A percentile compares a stretch with the other conserved stretches of the same genome.
Conservation (phyloP, 1,140 invertebrate genomes). For the Drosophila tsacasi region DNA sequence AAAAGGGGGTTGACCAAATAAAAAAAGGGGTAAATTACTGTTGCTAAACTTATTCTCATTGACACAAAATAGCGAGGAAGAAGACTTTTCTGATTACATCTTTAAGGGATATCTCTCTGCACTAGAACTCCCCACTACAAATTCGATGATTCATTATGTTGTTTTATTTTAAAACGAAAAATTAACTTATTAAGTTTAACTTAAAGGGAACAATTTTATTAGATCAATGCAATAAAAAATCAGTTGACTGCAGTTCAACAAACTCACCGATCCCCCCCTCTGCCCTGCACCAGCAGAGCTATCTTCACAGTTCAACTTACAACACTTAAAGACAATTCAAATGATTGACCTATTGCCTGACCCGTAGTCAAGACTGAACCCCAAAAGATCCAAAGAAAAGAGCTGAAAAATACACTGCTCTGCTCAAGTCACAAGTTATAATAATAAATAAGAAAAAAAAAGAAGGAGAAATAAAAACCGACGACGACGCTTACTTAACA, state of each 20-base stretch:
- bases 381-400: slow-evolving; percentile 28
- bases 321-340: slow-evolving; percentile 81
- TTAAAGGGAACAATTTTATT: neutral
- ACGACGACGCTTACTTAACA: slow-evolving; percentile 52
- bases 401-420: slow-evolving; percentile 12
- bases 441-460: slow-evolving; percentile 22
- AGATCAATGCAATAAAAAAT: neutral
- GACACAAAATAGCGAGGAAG: neutral
- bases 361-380: slow-evolving; percentile 45
- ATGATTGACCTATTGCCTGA: slow-evolving; percentile 79
- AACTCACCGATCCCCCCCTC: slow-evolving; percentile 10
- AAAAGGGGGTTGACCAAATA: neutral
- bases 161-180: neutral
- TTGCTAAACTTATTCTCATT: neutral
- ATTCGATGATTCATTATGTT: too few relatives aligned
- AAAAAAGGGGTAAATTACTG: slow-evolving; percentile 4
- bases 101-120: neutral
- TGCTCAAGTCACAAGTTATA: slow-evolving; percentile 29
- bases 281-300: slow-evolving; percentile 7
- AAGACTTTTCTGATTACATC: neutral
- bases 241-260: slow-evolving; percentile 41
- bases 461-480: slow-evolving; percentile 12
- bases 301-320: slow-evolving; percentile 56
- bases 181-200: neutral
- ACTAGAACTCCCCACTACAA: neutral